Base-by-base conservation (phyloP, 2,797 vertebrate species). In the Gymnoscopelus microlampas region DNA sequence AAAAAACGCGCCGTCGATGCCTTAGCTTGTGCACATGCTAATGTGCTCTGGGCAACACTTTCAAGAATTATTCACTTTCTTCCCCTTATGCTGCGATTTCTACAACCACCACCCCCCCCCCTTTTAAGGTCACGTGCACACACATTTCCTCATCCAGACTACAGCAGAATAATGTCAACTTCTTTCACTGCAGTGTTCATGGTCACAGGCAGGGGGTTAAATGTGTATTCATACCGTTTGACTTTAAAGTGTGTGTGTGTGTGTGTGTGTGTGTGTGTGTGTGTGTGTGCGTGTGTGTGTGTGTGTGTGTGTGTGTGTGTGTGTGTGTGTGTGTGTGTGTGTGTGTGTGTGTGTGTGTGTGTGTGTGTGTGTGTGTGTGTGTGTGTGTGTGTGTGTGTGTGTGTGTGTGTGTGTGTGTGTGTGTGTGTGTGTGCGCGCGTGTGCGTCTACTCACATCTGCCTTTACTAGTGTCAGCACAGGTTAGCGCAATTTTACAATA, bases 51-150 rank as follows among this genome's bases (percentile, higher is more conserved):
- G 85, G 86, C 84, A 78, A 75, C 85, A 80, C 85, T 91, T 90
- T 87, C 84, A 87, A 86, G 78, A 86, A 87, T 87, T 88, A 88
- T 88, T 86, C 80, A 73, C 78, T 85, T 76, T 84, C 78, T 83
- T 85, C 77, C 80, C 55, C 73, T 83, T 78, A 77, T 79, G 74
- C 83, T 74, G 79, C 75, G 3, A 71, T 86, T 87, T 39, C 35
- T 39, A 39, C 35, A 5, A 8, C 35, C 86, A 85, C 70, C 61
- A 69, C 84, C 75, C 65, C 63, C 71, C 63, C 69, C 68, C 39
- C 19, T 12, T 80, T 79, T 87, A 74, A 87, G 83, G 84, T 85
- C 84, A 82, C 82, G 84, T 76, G 24, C 60, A 5, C 35, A 19
- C 74, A 48, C 72, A 58, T 71, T 76, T 63, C 24, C 13, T n/a